Evolutionary conservation across 2,113 vertebrate genomes (phyloP).

Genomic region (Chaenogobius annularis): DNA sequence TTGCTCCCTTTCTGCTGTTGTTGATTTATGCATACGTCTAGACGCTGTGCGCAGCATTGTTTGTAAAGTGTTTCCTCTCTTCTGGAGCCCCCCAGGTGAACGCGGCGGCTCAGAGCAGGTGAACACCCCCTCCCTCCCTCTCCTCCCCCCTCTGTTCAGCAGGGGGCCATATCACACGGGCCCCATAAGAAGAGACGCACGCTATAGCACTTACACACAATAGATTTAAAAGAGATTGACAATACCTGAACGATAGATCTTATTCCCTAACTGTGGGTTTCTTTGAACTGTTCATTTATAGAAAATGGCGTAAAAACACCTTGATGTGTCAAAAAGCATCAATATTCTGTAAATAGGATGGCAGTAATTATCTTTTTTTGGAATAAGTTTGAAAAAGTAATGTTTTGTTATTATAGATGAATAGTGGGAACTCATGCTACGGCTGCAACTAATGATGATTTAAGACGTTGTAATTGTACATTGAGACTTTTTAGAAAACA

Average conservation of each 20-base stretch:
- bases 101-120: slow-evolving; percentile 24
- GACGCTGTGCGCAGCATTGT: slow-evolving; percentile 2
- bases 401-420: no score
- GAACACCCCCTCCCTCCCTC: slow-evolving; percentile 11
- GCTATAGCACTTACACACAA: not conserved
- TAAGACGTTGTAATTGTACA: no score
- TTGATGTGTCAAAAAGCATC: no score
- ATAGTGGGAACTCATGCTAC: no score
- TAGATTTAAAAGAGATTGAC: not conserved
- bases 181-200: not conserved
- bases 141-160: slow-evolving; percentile 29
- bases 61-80: slow-evolving; percentile 26
- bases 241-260: no score
- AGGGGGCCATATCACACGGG: slow-evolving; percentile 18
- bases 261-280: not conserved
- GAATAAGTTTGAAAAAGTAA: no score
- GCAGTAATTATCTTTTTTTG: no score
- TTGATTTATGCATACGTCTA: slow-evolving; percentile 14
- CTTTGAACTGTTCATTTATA: not conserved
- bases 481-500: no score
- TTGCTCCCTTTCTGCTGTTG: not conserved
- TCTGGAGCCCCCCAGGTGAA: slow-evolving; percentile 23
- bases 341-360: not conserved
- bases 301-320: no score
- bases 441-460: not conserved